Conservation (phyloP, 2,888 invertebrate species). For the Callyntrura guangdongensis region DNA sequence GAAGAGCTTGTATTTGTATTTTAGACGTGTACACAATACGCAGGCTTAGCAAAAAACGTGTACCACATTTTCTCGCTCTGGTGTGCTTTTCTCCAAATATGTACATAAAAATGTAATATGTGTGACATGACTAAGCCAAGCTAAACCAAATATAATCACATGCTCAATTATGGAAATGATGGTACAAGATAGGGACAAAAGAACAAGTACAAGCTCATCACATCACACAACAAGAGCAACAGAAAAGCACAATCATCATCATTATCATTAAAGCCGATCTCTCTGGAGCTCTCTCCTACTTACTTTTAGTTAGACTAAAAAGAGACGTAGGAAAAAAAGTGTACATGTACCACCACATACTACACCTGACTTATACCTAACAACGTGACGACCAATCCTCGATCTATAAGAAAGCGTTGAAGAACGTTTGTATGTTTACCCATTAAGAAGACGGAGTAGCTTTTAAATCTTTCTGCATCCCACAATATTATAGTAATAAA, state of each 20-base stretch:
- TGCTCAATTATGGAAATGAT: conserved; percentile 66
- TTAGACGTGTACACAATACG: too few species aligned
- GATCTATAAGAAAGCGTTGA: not conserved
- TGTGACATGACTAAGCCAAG: conserved; percentile 57
- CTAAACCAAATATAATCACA: conserved; percentile 51
- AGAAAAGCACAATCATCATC: conserved; percentile 32
- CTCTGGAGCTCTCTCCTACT: not conserved
- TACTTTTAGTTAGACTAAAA: not conserved
- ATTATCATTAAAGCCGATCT: conserved; percentile 37
- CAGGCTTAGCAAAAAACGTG: not conserved
- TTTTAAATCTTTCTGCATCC: conserved; percentile 10
- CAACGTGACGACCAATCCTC: not conserved
- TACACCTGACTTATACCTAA: not conserved
- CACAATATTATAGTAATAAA: not conserved
- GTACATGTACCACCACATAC: not conserved
- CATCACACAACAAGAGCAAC: conserved; percentile 23
- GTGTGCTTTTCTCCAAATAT: conserved; percentile 62
- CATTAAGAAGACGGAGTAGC: conserved; percentile 26
- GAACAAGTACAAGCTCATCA: conserved; percentile 51
- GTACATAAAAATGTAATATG: conserved; percentile 56
- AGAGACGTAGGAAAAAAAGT: not conserved
- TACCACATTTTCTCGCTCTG: conserved; percentile 22
- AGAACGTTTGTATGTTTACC: not conserved
- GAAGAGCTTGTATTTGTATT: too few species aligned
- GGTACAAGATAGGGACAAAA: conserved; percentile 30